Conservation (phyloP, 2,888 invertebrate genomes). For the Oscheius sp. region DNA sequence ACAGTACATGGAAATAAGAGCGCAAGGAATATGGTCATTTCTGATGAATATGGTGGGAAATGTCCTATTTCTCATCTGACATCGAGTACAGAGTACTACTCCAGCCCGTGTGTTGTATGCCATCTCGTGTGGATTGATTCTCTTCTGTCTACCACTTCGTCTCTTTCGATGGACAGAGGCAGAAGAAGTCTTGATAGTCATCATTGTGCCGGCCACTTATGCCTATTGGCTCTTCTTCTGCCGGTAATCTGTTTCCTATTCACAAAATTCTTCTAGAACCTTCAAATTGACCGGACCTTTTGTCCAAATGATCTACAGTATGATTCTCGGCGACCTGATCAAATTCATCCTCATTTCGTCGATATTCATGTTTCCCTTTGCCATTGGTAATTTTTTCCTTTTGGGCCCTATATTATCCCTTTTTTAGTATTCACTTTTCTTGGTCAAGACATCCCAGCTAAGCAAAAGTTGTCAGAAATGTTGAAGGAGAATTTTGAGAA, state of each 20-base stretch:
- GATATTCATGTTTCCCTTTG: conserved; percentile 93
- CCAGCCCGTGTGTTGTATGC: conserved; percentile 94
- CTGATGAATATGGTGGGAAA: conserved; percentile 85
- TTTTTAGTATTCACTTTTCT: conserved; percentile 81
- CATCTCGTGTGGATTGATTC: conserved; percentile 86
- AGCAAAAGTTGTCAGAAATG: conserved; percentile 60
- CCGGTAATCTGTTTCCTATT: conserved; percentile 80
- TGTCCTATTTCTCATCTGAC: background rate
- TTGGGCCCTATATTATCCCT: background rate
- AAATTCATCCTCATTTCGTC: conserved; percentile 96
- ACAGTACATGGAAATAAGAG: conserved; percentile 92
- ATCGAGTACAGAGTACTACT: conserved; percentile 83
- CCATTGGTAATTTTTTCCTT: conserved; percentile 82
- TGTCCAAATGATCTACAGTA: conserved; percentile 98
- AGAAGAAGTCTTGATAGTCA: conserved; percentile 90
- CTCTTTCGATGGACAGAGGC: conserved; percentile 76
- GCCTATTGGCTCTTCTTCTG: conserved; percentile 98
- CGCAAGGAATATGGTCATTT: conserved; percentile 90
- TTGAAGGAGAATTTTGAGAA: conserved; percentile 8
- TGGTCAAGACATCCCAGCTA: conserved; percentile 81
- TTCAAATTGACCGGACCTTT: conserved; percentile 89
- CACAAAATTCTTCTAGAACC: conserved; percentile 46
- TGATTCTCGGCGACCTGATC: conserved; percentile 98
- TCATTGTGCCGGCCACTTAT: conserved; percentile 95
- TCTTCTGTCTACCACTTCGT: conserved; percentile 68